Evolutionary conservation across 2,888 invertebrate species (phyloP).

Genomic region (Pinctada fucata): DNA sequence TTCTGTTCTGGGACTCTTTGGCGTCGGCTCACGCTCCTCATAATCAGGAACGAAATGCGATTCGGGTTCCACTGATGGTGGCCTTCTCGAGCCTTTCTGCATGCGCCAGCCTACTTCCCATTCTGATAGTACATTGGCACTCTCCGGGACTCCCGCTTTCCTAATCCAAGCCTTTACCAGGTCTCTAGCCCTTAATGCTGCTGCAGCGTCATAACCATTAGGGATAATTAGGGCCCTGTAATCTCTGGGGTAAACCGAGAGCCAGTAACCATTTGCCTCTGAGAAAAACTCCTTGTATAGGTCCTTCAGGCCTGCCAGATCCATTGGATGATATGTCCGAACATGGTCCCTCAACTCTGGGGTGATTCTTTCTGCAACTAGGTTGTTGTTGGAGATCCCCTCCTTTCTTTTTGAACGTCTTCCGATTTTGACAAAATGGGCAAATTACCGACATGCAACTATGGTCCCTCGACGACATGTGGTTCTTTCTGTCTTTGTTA

Average conservation of each 20-base stretch:
- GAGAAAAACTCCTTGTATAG: not conserved
- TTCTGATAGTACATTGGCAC: not conserved
- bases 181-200: not conserved
- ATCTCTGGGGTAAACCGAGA: not conserved
- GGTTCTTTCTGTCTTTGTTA: no score
- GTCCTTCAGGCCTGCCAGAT: not conserved
- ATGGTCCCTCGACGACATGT: no score
- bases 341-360: slow-evolving; percentile 3
- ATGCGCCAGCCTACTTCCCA: not conserved
- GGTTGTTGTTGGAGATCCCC: no score
- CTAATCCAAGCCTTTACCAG: not conserved
- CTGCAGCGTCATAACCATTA: not conserved
- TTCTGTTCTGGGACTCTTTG: not conserved
- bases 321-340: not conserved
- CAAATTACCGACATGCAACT: slow-evolving; percentile 1
- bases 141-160: not conserved
- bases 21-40: not conserved
- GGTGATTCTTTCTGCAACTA: no score
- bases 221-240: not conserved
- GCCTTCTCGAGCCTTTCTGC: not conserved
- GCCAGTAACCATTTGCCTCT: not conserved
- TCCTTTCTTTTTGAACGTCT: not conserved
- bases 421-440: not conserved
- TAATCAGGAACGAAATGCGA: not conserved
- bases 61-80: not conserved